Evolutionary conservation across 2,797 vertebrate genomes (phyloP).

Genomic region (Chrysocyon brachyurus): DNA sequence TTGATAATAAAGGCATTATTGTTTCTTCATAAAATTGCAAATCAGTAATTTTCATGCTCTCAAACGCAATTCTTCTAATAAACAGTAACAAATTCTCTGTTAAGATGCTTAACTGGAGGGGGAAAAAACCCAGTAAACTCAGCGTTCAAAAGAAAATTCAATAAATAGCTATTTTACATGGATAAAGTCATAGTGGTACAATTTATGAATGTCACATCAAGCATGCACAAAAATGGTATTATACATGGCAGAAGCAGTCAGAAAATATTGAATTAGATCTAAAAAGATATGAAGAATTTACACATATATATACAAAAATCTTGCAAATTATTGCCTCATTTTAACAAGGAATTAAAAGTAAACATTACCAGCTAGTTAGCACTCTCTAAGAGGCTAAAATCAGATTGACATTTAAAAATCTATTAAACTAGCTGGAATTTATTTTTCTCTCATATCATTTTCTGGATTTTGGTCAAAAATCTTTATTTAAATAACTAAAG

Average conservation of each 20-base stretch:
- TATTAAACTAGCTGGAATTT: slow-evolving; percentile 87
- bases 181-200: slow-evolving; percentile 94
- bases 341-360: slow-evolving; percentile 95
- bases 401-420: slow-evolving; percentile 87
- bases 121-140: slow-evolving; percentile 85
- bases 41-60: slow-evolving; percentile 81
- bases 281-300: slow-evolving; percentile 91
- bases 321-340: slow-evolving; percentile 99
- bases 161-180: slow-evolving; percentile 95
- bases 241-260: slow-evolving; percentile 90
- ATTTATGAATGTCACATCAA: slow-evolving; percentile 91
- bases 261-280: slow-evolving; percentile 92
- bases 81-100: slow-evolving; percentile 90
- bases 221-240: slow-evolving; percentile 95
- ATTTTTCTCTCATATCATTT: slow-evolving; percentile 89
- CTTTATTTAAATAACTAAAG: slow-evolving; percentile 91
- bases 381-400: slow-evolving; percentile 86
- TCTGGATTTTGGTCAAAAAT: slow-evolving; percentile 92
- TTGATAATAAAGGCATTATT: slow-evolving; percentile 82
- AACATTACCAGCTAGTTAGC: slow-evolving; percentile 91
- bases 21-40: slow-evolving; percentile 81
- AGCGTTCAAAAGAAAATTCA: slow-evolving; percentile 89
- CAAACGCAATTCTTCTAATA: slow-evolving; percentile 91
- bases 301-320: slow-evolving; percentile 92
- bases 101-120: slow-evolving; percentile 87